Evolutionary conservation across 2,888 invertebrate genomes (phyloP).

Genomic region (Tetheella fluctuosa): DNA sequence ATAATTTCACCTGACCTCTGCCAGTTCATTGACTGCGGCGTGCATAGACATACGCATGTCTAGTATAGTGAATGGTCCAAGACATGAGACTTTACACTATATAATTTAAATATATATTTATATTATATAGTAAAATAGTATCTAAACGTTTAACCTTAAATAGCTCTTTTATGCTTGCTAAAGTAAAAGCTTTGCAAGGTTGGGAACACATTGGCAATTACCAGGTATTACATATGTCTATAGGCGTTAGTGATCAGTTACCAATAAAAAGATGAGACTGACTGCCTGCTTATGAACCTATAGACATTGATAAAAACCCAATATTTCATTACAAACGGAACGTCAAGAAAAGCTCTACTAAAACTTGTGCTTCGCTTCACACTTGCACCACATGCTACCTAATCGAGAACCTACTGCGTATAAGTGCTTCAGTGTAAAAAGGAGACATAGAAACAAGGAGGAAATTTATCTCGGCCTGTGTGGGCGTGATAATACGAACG

Average conservation of each 20-base stretch:
- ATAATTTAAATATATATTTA: too few relatives aligned
- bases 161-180: too few relatives aligned
- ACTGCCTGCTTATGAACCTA: too few relatives aligned
- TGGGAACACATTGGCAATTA: too few relatives aligned
- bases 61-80: slow-evolving; percentile 49
- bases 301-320: too few relatives aligned
- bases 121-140: too few relatives aligned
- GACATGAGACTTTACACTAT: slow-evolving; percentile 21
- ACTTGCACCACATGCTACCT: slow-evolving; percentile 45
- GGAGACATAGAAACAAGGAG: slow-evolving; percentile 76
- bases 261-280: too few relatives aligned
- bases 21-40: slow-evolving; percentile 81
- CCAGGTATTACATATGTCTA: too few relatives aligned
- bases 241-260: too few relatives aligned
- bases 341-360: slow-evolving; percentile 15
- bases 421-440: slow-evolving; percentile 77
- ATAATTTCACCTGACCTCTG: slow-evolving; percentile 84
- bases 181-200: too few relatives aligned
- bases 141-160: too few relatives aligned
- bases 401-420: slow-evolving; percentile 76
- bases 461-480: slow-evolving; percentile 71
- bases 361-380: slow-evolving; percentile 13
- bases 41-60: slow-evolving; percentile 81
- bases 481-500: slow-evolving; percentile 60
- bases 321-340: not conserved